A percentile compares a stretch with the other conserved stretches of the same genome.
Conservation (phyloP, 2,888 invertebrate species). For the Macropis europaea region DNA sequence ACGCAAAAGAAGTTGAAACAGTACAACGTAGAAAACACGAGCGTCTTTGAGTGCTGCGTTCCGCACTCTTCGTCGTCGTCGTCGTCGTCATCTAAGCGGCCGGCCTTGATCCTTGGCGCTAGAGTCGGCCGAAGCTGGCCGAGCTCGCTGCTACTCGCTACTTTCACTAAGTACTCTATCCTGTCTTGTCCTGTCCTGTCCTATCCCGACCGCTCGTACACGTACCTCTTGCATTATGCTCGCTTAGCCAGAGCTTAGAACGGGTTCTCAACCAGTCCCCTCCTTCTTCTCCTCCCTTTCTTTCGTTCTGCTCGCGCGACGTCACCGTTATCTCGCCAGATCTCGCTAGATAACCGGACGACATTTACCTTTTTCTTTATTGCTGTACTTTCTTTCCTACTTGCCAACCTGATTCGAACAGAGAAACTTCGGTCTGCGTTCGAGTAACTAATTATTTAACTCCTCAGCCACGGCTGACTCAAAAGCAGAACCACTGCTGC, state of each 20-base stretch:
- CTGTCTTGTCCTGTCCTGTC: constrained; percentile 63
- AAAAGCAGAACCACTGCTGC: no score
- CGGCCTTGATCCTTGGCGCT: constrained; percentile 79
- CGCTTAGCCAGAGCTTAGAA: constrained; percentile 66
- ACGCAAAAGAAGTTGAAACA: constrained; percentile 15
- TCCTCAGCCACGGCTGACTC: no score
- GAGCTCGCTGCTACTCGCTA: constrained; percentile 68
- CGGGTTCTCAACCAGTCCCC: constrained; percentile 61
- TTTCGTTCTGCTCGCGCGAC: background rate
- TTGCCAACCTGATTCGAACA: background rate
- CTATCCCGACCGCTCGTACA: constrained; percentile 50
- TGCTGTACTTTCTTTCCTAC: background rate
- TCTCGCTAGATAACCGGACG: constrained; percentile 18
- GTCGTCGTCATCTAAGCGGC: constrained; percentile 66
- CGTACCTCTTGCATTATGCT: constrained; percentile 61
- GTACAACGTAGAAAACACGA: constrained; percentile 45
- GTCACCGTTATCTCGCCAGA: constrained; percentile 31
- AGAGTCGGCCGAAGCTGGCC: constrained; percentile 71
- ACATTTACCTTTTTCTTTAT: constrained; percentile 36
- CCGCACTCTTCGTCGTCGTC: constrained; percentile 56
- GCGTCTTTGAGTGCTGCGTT: constrained; percentile 57
- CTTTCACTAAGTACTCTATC: constrained; percentile 75
- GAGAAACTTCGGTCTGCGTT: no score
- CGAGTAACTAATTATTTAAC: no score
- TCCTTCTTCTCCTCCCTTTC: constrained; percentile 1